Evolutionary conservation across 2,888 invertebrate genomes (phyloP).

Genomic region (Microplitis deprimator): DNA sequence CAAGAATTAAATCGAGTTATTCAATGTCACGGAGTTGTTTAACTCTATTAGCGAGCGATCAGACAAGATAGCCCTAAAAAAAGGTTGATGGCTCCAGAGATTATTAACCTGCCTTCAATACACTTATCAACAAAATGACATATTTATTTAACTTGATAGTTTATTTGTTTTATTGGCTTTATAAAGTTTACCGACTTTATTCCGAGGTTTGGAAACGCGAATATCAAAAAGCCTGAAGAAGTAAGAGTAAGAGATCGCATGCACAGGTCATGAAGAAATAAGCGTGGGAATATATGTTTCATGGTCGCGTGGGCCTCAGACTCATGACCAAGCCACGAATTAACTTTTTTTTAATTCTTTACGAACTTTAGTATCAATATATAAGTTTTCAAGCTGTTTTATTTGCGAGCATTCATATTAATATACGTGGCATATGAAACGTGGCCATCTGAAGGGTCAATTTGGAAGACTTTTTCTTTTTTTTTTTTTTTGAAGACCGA

Average conservation of each 20-base stretch:
- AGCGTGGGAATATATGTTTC: constrained; percentile 26
- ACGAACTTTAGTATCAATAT: constrained; percentile 12
- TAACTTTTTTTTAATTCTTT: constrained; percentile 57
- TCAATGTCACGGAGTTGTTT: constrained; percentile 7
- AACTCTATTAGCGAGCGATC: constrained; percentile 19
- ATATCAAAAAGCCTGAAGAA: background rate
- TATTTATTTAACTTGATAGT: background rate
- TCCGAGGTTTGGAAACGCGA: background rate
- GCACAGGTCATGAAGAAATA: constrained; percentile 24
- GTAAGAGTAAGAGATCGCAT: constrained; percentile 13
- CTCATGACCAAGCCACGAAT: constrained; percentile 54
- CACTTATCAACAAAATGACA: background rate
- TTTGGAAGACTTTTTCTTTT: too few relatives aligned
- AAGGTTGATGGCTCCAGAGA: background rate
- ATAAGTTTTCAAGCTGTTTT: constrained; percentile 29
- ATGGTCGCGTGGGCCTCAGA: constrained; percentile 27
- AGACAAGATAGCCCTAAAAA: constrained; percentile 2
- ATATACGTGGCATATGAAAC: background rate
- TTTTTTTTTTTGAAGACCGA: too few relatives aligned
- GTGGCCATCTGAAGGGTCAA: too few relatives aligned
- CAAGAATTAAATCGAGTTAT: constrained; percentile 11
- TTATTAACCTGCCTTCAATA: background rate
- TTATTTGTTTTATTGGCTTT: background rate
- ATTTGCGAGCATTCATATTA: constrained; percentile 27
- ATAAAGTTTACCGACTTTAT: background rate